Conservation (phyloP, 2,797 vertebrate genomes). For the Lacerta agilis region DNA sequence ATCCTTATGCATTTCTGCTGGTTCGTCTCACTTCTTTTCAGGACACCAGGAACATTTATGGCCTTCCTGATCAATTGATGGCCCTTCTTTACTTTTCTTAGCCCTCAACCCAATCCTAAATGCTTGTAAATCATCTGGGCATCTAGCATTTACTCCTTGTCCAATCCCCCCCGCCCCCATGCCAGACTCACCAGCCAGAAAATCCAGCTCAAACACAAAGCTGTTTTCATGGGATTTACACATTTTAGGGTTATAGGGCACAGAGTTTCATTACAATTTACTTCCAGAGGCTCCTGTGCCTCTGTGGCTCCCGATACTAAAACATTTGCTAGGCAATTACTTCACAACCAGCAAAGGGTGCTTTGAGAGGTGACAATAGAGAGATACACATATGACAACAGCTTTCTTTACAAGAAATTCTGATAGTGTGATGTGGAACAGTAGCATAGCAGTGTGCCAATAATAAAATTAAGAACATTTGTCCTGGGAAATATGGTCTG, state of each 20-base stretch:
- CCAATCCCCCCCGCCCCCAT: neutral
- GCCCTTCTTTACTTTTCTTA: constrained; percentile 38
- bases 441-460: neutral
- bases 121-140: constrained; percentile 40
- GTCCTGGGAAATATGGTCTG: neutral
- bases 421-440: neutral
- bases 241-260: constrained; percentile 22
- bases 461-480: neutral
- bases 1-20: constrained; percentile 61
- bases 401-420: constrained; percentile 11
- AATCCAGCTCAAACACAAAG: constrained; percentile 19
- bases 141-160: neutral
- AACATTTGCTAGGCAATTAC: constrained; percentile 46
- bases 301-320: constrained; percentile 36
- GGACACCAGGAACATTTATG: constrained; percentile 62
- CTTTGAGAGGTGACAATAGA: neutral
- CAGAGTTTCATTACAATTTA: constrained; percentile 27
- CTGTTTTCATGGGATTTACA: constrained; percentile 25
- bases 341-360: constrained; percentile 19
- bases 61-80: constrained; percentile 29
- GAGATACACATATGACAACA: no score
- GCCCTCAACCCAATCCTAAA: constrained; percentile 25
- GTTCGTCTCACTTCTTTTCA: constrained; percentile 68
- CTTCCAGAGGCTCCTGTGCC: constrained; percentile 1
- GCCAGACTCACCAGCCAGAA: constrained; percentile 33